Base-by-base conservation (phyloP, 2,113 vertebrate genomes). In the Laticauda laticaudata region DNA sequence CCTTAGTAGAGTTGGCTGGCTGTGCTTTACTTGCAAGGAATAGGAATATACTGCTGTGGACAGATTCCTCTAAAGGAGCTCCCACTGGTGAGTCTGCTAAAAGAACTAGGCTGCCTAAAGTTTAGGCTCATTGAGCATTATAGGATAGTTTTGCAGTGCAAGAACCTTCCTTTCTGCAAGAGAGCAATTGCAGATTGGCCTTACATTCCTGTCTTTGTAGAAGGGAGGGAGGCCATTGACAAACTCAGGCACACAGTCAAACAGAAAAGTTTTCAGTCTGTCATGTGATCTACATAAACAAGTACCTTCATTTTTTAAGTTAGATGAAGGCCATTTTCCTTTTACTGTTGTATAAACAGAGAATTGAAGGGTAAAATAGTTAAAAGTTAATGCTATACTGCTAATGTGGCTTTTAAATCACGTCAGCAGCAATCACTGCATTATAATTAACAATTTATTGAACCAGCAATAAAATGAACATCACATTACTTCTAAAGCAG, bases 401-500 rank as follows among this genome's bases (percentile, higher is more conserved):
- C 97, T 98, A 98, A 98, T 98, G 98, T 97, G 97, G 97, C 98
- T 98, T 98, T 98, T 98, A 98, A 98, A 98, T 98, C 98, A 98
- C 97, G 97, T 98, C 98, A 98, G 98, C 98, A 97, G 98, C 98
- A 98, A 98, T 98, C 98, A 98, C 98, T 98, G 98, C 98, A 98
- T 98, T 98, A 98, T 98, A 98, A 98, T 98, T 98, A 98, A 98
- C 98, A 98, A 98, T 98, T 98, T 98, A 98, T 98, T 98, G 98
- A 98, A 98, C 98, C 98, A 98, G 98, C 98, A 98, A 98, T 98
- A 98, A 98, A 98, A 98, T 98, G 98, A 98, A 98, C 98, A 98
- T 98, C 98, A 98, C 98, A 98, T 98, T 98, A 98, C 98, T 98
- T 98, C 98, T 98, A 98, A 98, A 98, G 98, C 98, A 98, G 98